Base-by-base conservation (phyloP, 2,797 vertebrate species). In the Chanos chanos region DNA sequence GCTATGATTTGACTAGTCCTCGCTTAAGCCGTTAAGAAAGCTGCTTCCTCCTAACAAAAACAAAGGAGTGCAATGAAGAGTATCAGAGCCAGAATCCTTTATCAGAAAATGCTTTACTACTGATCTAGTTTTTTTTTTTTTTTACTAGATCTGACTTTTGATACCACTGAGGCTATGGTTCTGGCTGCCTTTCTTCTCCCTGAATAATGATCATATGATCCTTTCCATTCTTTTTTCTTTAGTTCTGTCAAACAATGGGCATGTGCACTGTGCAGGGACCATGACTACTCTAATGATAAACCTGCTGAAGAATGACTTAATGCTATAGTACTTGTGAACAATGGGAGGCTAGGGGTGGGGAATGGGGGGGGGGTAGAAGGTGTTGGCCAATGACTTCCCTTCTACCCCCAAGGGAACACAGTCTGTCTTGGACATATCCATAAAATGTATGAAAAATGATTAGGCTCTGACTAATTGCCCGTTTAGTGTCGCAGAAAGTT, bases 371-470 rank as follows among this genome's bases (percentile, higher is more conserved):
- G 62, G 72, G 67, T 61, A 70, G 34, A 78, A 66, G 34, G 64
- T 78, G 71, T 31, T 75, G 66, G 71, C 63, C 65, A 68, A 73
- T 63, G 59, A 70, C 69, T 75, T 71, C 77, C 81, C 49, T 7
- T 27, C 5, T 2, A 27, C 77, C 66, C 81, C 72, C 77, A 9
- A 7, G 74, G 75, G 79, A 81, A 59, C 63, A 70, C 69, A 72
- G 63, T 68, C 76, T 56, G 57, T 68, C 75, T 71, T 73, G 79
- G 81, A 84, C 83, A 82, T 77, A 81, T 68, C 80, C 81, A 88
- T 89, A 90, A 88, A 89, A 86, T 68, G 63, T 83, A 85, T 89
- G 84, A 89, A 85, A 90, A 87, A 90, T 89, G 81, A 89, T 88
- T 86, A 86, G 81, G 73, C 81, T 82, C 78, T 87, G 85, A 90